Base-by-base conservation (phyloP, 2,113 vertebrate genomes). In the Antennarius striatus region DNA sequence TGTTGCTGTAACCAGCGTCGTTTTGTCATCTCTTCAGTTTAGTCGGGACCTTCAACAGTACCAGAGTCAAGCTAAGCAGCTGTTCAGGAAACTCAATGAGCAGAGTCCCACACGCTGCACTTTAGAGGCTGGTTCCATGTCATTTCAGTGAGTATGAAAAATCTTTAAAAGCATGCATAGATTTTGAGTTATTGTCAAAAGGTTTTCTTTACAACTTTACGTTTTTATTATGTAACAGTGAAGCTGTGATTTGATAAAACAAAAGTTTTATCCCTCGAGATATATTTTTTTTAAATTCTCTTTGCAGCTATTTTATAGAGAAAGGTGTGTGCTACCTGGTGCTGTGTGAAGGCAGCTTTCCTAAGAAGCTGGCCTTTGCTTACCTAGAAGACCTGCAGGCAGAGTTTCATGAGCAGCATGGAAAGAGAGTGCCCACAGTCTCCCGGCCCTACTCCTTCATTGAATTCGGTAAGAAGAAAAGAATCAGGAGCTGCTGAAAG, bases 371-470 rank as follows among this genome's bases (percentile, higher is more conserved):
- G 77, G 96, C 97, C 50, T 99, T 99, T 77, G 96, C 96, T 0
- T 99, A 97, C 73, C 90, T 99, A 28, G 97, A 99, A 79, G 96
- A 99, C 79, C 91, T 99, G 71, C 95, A 98, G 81, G 95, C 95
- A 1, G 98, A 99, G 81, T 99, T 99, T 75, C 96, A 99, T 56
- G 98, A 99, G 73, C 98, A 99, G 59, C 95, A 99, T 48, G 96
- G 97, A 60, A 99, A 98, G 93, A 98, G 92, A 79, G 96, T 99
- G 65, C 95, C 95, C 0, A 97, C 95, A 0, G 98, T 99, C 8
- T 99, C 97, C 71, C 92, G 98, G 71, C 98, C 97, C 0, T 99
- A 99, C 75, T 98, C 96, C 84, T 99, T 99, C 90, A 99, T 99
- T 64, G 98, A 99, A 77, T 99, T 99, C 82, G 98, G 98, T 99